Conservation (phyloP, 2,888 invertebrate species). For the Glaucopsyche alexis region DNA sequence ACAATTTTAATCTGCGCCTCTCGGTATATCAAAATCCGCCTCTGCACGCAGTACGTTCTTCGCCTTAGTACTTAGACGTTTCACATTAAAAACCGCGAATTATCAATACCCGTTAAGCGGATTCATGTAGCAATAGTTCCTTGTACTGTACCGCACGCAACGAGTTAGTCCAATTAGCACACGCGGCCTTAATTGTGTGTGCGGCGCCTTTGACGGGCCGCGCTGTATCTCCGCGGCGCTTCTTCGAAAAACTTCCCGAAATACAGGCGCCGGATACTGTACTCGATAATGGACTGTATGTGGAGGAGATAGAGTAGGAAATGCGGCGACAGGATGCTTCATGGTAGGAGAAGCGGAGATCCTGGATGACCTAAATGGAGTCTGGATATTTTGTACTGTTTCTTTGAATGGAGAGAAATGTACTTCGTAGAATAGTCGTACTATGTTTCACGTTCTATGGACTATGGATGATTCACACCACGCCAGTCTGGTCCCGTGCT, state of each 20-base stretch:
- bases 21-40: no score
- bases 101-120: no score
- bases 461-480: no score
- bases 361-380: conserved; percentile 50
- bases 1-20: no score
- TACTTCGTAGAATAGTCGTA: no score
- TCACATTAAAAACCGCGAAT: no score
- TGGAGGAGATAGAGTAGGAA: conserved; percentile 47
- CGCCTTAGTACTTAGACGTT: no score
- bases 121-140: conserved; percentile 30
- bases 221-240: conserved; percentile 58
- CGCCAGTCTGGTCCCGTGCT: no score
- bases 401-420: no score
- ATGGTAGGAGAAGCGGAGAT: conserved; percentile 73
- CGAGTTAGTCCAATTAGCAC: conserved; percentile 79
- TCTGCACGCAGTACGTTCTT: no score
- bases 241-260: conserved; percentile 76
- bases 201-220: conserved; percentile 76
- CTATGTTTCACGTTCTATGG: no score
- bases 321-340: conserved; percentile 62
- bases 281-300: conserved; percentile 41
- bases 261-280: conserved; percentile 62
- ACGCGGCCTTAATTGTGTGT: conserved; percentile 78
- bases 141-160: conserved; percentile 59
- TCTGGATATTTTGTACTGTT: not conserved